Conservation (phyloP, 92 coral and sea anemone species). For the Actinernus sp. region DNA sequence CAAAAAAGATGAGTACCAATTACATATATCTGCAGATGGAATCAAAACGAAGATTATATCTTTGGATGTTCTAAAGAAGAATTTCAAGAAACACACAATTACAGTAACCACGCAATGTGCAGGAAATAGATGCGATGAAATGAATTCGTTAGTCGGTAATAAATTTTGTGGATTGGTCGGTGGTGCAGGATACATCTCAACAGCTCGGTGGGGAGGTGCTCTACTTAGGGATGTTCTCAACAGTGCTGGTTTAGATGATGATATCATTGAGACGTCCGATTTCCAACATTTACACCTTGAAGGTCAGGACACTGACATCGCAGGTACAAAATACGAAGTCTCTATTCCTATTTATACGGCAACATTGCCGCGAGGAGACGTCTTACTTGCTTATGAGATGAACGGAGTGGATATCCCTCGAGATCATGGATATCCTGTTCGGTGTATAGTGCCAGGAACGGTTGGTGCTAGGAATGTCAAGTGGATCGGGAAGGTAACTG, state of each 20-base stretch:
- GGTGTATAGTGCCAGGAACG: constrained; percentile 55
- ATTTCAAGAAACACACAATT: constrained; percentile 56
- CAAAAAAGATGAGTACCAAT: constrained; percentile 31
- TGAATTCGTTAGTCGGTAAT: constrained; percentile 29
- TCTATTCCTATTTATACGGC: constrained; percentile 57
- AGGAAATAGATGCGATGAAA: constrained; percentile 65
- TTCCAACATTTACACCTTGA: constrained; percentile 31
- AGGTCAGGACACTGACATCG: constrained; percentile 47
- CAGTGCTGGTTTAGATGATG: neutral
- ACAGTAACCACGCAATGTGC: constrained; percentile 59
- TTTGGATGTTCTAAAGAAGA: constrained; percentile 45
- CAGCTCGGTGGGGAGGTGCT: constrained; percentile 66
- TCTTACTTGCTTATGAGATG: constrained; percentile 60
- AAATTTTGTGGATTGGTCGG: constrained; percentile 51
- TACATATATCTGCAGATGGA: constrained; percentile 48
- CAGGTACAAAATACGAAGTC: constrained; percentile 57
- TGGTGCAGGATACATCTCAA: constrained; percentile 61
- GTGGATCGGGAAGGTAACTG: constrained; percentile 47
- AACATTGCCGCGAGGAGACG: constrained; percentile 42
- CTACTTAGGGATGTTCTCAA: constrained; percentile 49
- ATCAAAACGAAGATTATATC: constrained; percentile 13
- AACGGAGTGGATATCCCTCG: constrained; percentile 71
- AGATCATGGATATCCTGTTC: constrained; percentile 68
- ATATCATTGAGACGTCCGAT: neutral
- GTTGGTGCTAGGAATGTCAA: constrained; percentile 73